Conservation (phyloP, 2,113 vertebrate genomes). For the Etheostoma cragini region DNA sequence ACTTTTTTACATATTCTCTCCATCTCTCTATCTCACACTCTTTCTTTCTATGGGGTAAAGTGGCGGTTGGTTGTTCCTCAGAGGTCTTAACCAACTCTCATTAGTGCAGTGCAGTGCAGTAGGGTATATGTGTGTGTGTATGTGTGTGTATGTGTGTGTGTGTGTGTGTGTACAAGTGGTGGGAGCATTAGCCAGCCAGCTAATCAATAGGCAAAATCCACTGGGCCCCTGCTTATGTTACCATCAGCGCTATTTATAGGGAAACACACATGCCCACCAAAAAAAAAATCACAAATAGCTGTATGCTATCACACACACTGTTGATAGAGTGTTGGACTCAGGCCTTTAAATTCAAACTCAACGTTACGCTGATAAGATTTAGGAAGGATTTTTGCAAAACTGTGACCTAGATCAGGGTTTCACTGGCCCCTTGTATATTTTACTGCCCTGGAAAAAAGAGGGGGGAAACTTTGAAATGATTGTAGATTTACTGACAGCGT, state of each 20-base stretch:
- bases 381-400: neutral
- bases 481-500: too few species aligned
- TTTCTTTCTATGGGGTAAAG: slow-evolving; percentile 52
- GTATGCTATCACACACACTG: slow-evolving; percentile 23
- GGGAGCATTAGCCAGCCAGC: slow-evolving; percentile 93
- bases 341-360: slow-evolving; percentile 17
- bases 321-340: slow-evolving; percentile 9
- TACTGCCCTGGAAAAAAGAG: neutral
- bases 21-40: neutral
- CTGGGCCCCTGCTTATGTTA: slow-evolving; percentile 85
- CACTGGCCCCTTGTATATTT: too few species aligned
- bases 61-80: slow-evolving; percentile 61
- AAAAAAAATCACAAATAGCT: slow-evolving; percentile 29
- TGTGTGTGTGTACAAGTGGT: slow-evolving; percentile 47
- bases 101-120: slow-evolving; percentile 58
- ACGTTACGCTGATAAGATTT: neutral
- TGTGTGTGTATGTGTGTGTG: slow-evolving; percentile 41
- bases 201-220: slow-evolving; percentile 99
- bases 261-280: slow-evolving; percentile 46
- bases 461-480: neutral
- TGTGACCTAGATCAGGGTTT: neutral
- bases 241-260: slow-evolving; percentile 72
- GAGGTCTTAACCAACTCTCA: slow-evolving; percentile 74
- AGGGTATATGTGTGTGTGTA: slow-evolving; percentile 41
- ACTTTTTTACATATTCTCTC: neutral